A percentile compares a stretch with the other conserved stretches of the same genome.
phyloP scores from a whole-genome alignment of 2,113 vertebrate species.

The Trinectes maculatus region DNA sequence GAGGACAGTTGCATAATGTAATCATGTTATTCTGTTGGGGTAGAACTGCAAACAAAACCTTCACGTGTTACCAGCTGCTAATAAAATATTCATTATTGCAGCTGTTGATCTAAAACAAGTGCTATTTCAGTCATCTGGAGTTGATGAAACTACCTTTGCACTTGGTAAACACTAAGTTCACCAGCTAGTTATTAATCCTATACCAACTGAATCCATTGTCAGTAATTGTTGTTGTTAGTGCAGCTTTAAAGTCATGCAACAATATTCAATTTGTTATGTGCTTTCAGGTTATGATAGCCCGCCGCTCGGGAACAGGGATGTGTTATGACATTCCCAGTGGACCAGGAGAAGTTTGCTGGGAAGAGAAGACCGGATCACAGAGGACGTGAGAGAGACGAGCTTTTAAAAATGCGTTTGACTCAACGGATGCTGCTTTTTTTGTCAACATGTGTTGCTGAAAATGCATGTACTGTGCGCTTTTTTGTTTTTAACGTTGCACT shows the following conservation, averaged over 20 bases:
- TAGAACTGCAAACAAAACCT: too few relatives aligned
- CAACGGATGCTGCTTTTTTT: slow-evolving; percentile 4
- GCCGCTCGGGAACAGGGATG: slow-evolving; percentile 69
- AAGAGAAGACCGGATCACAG: slow-evolving; percentile 30
- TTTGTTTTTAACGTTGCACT: slow-evolving; percentile 57
- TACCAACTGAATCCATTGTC: background rate
- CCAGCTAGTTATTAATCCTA: too few relatives aligned
- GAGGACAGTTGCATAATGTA: background rate
- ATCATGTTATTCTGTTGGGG: background rate
- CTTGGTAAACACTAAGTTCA: background rate
- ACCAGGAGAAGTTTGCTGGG: slow-evolving; percentile 29
- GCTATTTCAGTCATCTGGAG: background rate
- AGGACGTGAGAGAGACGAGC: slow-evolving; percentile 73
- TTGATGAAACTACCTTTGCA: background rate
- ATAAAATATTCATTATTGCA: background rate
- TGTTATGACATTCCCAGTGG: slow-evolving; percentile 72
- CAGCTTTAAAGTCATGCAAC: background rate
- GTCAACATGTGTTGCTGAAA: slow-evolving; percentile 49
- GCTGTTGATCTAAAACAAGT: background rate
- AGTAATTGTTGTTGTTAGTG: background rate
- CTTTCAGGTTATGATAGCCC: slow-evolving; percentile 70
- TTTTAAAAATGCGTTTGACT: slow-evolving; percentile 65
- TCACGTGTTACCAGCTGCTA: background rate
- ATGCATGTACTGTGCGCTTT: slow-evolving; percentile 69
- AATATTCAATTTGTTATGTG: slow-evolving; percentile 33